Evolutionary conservation across 1,140 invertebrate species (phyloP), one percentile per base, ranked within the genome.

Genomic region (Teleopsis dalmanni): DNA sequence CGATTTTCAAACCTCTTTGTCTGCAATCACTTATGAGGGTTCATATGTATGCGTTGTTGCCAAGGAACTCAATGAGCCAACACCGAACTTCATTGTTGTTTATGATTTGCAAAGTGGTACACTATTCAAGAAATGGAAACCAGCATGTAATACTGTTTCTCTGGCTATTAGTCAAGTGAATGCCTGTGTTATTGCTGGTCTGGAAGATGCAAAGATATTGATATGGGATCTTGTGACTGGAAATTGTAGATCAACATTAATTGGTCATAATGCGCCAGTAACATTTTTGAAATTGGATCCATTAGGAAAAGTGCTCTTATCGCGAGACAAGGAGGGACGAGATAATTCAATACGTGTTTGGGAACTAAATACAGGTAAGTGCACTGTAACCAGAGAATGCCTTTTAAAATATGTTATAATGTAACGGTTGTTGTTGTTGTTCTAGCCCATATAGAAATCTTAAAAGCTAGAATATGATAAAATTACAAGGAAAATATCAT

Each of bases 21-120:
- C 87, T 22, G 88, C 86, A 41, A 91, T 92, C 48, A 90, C 88
- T n/a, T 79, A 85, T 58, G 87, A 91, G 76, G 89, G 81, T 14
- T 81, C 78, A 22, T 83, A 82, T 63, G 80, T 82, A 0, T 81
- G 80, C 57, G 81, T 82, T 48, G 78, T 79, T 40, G 79, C 78
- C 23, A 76, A 88, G 70, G 88, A 91, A 73, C 76, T 91, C 19
- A 85, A 88, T 58, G 86, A 88, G 60, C 80, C 83, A 1, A 79
- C 81, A 23, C 85, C 88, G 2, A 91, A 91, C 73, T 91, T 91
- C 73, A 88, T 93, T 45, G 86, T 91, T 31, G 87, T 92, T 22
- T 93, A 91, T 69, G 89, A 93, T 72, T 75, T 93, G n/a, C 84
- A 88, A 73, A 91, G 86, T 56, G 89, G 89, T n/a, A 91, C 88